Evolutionary conservation across 53 echinoderm and acorn worm species (phyloP).

Genomic region (Echinometra lucunter): DNA sequence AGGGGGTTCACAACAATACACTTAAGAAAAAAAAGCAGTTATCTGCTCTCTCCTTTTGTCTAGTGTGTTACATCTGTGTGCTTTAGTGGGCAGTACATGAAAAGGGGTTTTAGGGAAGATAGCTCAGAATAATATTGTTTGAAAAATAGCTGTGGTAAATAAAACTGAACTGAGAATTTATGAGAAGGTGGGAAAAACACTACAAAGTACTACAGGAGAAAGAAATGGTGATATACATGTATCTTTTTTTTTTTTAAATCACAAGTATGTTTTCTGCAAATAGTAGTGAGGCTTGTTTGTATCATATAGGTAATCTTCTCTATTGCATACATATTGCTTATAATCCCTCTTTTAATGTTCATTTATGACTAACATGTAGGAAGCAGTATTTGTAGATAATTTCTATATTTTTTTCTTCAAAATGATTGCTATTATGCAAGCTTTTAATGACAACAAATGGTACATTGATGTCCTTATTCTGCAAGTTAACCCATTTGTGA

Average conservation of each 20-base stretch:
- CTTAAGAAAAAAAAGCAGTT: background rate
- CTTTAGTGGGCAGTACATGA: constrained; percentile 27
- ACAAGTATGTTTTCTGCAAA: background rate
- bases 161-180: background rate
- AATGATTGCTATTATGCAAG: background rate
- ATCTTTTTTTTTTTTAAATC: background rate
- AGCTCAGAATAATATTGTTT: background rate
- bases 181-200: background rate
- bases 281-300: too few species aligned
- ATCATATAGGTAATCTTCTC: too few species aligned
- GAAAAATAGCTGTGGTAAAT: background rate
- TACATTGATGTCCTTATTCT: background rate
- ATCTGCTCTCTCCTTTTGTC: background rate
- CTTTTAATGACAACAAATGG: background rate
- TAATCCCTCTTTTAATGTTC: background rate
- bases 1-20: background rate
- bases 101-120: background rate
- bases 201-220: background rate
- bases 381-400: background rate
- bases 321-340: background rate
- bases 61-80: background rate
- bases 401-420: background rate
- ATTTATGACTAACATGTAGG: background rate
- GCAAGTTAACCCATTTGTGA: background rate
- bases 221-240: background rate